Evolutionary conservation across 1,140 invertebrate species (phyloP).

Genomic region (Ceratina japonica): DNA sequence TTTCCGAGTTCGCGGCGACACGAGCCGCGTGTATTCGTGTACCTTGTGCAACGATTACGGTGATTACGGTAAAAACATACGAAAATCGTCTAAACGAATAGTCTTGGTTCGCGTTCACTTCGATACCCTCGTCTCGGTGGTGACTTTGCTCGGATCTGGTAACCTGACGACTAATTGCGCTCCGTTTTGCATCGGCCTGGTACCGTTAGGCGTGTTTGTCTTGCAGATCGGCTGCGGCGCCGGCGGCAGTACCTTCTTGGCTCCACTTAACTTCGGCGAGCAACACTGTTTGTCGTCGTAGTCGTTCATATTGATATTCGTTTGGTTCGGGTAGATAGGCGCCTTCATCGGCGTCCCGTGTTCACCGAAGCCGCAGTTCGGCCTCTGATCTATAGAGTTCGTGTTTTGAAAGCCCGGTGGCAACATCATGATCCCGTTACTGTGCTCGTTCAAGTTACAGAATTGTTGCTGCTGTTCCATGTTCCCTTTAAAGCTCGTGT

Average conservation of each 20-base stretch:
- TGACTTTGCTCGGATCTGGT: constrained; percentile 73
- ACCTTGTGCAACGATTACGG: constrained; percentile 23
- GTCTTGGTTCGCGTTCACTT: constrained; percentile 58
- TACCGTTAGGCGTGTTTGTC: constrained; percentile 53
- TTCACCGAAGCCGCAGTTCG: constrained; percentile 49
- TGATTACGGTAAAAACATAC: constrained; percentile 31
- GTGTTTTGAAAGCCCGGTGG: constrained; percentile 54
- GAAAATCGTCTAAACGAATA: constrained; percentile 5
- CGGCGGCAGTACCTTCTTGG: constrained; percentile 70
- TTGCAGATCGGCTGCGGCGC: constrained; percentile 50
- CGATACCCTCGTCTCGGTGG: constrained; percentile 71
- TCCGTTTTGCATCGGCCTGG: constrained; percentile 70
- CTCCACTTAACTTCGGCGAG: constrained; percentile 72
- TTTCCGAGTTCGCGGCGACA: background rate
- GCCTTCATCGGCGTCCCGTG: constrained; percentile 58
- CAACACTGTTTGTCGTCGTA: constrained; percentile 73
- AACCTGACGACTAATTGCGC: constrained; percentile 74
- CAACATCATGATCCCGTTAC: constrained; percentile 59
- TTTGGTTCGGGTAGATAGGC: constrained; percentile 49
- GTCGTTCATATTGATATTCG: constrained; percentile 63
- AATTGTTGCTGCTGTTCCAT: constrained; percentile 44
- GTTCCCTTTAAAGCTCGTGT: constrained; percentile 52
- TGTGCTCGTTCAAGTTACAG: constrained; percentile 63
- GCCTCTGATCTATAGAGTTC: constrained; percentile 57
- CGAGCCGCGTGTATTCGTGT: constrained; percentile 23